phyloP scores from a whole-genome alignment of 2,797 vertebrate genomes.

The Typhlichthys subterraneus region DNA sequence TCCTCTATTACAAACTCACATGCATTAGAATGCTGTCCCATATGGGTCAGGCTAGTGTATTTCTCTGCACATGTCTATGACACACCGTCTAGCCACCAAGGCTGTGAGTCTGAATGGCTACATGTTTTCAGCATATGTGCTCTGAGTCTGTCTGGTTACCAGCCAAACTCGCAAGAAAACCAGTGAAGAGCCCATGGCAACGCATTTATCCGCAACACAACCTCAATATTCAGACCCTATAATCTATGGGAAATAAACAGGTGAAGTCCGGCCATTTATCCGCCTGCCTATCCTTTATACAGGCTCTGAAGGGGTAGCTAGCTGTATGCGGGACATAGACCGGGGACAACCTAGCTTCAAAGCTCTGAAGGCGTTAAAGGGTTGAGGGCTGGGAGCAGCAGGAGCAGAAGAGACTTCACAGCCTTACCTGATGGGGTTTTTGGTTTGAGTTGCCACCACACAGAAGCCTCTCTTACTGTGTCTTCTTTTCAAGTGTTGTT shows the following conservation, averaged over 20 bases:
- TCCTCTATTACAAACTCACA: slow-evolving; percentile 14
- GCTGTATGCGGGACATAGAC: slow-evolving; percentile 40
- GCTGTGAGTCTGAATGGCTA: neutral
- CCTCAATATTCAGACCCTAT: slow-evolving; percentile 58
- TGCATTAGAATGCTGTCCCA: no score
- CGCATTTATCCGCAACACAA: slow-evolving; percentile 49
- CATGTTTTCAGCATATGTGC: slow-evolving; percentile 11
- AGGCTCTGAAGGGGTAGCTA: slow-evolving; percentile 49
- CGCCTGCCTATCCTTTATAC: slow-evolving; percentile 52
- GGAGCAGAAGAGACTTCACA: slow-evolving; percentile 75
- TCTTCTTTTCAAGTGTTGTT: slow-evolving; percentile 77
- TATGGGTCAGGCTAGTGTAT: no score
- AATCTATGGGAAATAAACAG: slow-evolving; percentile 66
- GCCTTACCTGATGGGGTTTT: slow-evolving; percentile 84
- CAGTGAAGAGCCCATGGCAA: slow-evolving; percentile 29
- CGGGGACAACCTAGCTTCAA: slow-evolving; percentile 69
- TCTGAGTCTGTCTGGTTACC: slow-evolving; percentile 22
- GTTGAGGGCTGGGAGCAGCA: slow-evolving; percentile 68
- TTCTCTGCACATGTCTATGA: neutral
- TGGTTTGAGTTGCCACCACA: slow-evolving; percentile 70
- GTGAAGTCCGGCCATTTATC: slow-evolving; percentile 67
- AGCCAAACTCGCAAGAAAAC: slow-evolving; percentile 18
- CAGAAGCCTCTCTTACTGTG: slow-evolving; percentile 72
- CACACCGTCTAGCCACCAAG: neutral
- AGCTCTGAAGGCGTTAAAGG: slow-evolving; percentile 70